These are phyloP conservation scores for Heterocephalus glaber DNA, from an alignment of 2,113 vertebrate genomes.

Conservation along the genomic window DNA sequence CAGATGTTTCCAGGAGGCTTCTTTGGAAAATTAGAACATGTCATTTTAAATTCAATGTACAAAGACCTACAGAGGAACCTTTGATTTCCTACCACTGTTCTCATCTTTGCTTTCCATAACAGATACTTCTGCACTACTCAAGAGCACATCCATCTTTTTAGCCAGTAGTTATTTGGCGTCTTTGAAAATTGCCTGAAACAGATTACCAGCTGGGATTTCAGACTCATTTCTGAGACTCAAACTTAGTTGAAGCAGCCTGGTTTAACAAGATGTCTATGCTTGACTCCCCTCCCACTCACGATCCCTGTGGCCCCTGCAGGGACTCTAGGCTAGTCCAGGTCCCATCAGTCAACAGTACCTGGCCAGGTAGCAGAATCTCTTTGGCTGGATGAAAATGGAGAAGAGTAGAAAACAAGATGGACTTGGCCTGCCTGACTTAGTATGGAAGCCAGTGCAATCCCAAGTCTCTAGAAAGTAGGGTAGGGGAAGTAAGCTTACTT, in stretches of 20 bases:
- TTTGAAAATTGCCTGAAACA: conserved; percentile 20
- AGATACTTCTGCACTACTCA: neutral
- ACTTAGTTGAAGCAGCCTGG: neutral
- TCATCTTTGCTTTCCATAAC: neutral
- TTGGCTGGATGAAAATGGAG: neutral
- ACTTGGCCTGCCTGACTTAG: neutral
- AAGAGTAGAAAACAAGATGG: neutral
- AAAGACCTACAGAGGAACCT: neutral
- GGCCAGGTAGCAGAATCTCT: neutral
- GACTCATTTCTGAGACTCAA: neutral
- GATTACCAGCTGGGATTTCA: neutral
- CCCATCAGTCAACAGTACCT: neutral
- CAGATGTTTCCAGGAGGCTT: conserved; percentile 27
- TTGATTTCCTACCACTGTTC: neutral
- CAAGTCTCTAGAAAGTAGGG: neutral
- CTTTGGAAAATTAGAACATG: conserved; percentile 35
- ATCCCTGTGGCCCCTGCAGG: neutral
- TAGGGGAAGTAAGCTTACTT: neutral
- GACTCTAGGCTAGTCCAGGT: neutral
- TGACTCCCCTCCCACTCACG: neutral
- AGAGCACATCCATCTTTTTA: neutral
- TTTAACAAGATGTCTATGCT: neutral
- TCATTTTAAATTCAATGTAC: neutral
- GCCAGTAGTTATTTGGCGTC: neutral
- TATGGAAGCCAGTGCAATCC: neutral